Evolutionary conservation across 2,113 vertebrate species (phyloP), one percentile per base, ranked within the genome.

Genomic region (Dicentrarchus labrax): DNA sequence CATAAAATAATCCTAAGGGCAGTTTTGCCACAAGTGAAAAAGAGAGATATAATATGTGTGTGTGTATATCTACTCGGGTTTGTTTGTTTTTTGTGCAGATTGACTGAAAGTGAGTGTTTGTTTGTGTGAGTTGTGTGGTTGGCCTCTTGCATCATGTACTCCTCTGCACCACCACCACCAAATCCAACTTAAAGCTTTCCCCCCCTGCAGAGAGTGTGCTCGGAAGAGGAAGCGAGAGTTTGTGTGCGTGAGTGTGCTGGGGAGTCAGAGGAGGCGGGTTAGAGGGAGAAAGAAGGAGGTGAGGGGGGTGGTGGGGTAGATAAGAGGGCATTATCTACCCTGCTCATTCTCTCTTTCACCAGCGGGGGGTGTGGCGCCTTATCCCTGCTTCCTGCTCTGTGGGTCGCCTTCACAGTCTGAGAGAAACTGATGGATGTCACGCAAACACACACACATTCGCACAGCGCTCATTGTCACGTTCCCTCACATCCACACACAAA

Each of bases 251-350:
- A 21, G 19, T 59, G 43, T 86, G 70, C 68, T 61, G 30, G 57
- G 13, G 30, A 82, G 59, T 65, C 5, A 9, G 53, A 60, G 65
- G 64, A 80, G 81, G 75, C 13, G 62, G 47, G 77, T 75, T 80
- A 41, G 71, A 62, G 80, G 48, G 66, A 64, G 67, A 59, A 73
- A 78, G 30, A 72, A 5, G 76, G 80, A 70, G 72, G 77, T 22
- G 69, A 43, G 62, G n/a, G 41, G 59, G 57, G 72, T 62, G 62
- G 64, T 54, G 75, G 61, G 76, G 68, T 30, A 81, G 93, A 92
- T 92, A 90, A 92, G 83, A 83, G 81, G 85, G 86, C 88, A 90
- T 93, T 92, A 93, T 94, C 88, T 89, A 72, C 90, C 83, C 86
- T 76, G 83, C 91, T 94, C 89, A 90, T 90, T 93, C 91, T 86